A percentile compares a stretch with the other conserved stretches of the same genome.
These are phyloP conservation scores for Mastomys coucha DNA, from an alignment of 2,113 vertebrate species.

Conservation along the genomic window DNA sequence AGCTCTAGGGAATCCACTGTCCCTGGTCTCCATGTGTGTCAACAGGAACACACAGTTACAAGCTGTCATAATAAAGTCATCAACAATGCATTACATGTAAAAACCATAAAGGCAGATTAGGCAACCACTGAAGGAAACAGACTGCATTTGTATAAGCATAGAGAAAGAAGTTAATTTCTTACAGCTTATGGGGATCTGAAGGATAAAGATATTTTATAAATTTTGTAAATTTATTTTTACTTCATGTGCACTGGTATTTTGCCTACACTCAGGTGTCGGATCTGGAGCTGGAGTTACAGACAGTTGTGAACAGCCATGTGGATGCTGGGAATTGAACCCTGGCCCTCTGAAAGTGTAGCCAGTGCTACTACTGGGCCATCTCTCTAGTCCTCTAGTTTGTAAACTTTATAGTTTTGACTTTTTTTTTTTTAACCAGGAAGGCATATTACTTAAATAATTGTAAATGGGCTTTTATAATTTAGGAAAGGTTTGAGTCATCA, in stretches of 20 bases:
- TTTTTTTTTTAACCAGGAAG: background rate
- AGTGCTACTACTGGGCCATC: too few species aligned
- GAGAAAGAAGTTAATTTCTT: background rate
- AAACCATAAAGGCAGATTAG: background rate
- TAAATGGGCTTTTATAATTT: background rate
- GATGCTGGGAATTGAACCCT: too few species aligned
- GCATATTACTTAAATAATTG: background rate
- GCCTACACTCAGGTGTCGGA: too few species aligned
- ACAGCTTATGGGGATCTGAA: background rate
- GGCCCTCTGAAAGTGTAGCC: too few species aligned
- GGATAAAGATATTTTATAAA: background rate
- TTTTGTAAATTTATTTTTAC: background rate
- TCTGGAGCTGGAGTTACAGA: too few species aligned
- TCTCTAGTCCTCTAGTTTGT: background rate
- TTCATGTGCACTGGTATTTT: too few species aligned
- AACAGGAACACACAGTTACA: background rate
- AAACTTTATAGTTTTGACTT: background rate
- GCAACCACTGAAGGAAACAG: background rate
- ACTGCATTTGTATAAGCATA: background rate
- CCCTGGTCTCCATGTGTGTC: background rate
- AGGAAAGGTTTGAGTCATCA: background rate
- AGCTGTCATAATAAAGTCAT: background rate
- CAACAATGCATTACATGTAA: background rate
- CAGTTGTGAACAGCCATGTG: too few species aligned
- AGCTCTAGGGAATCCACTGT: fast-evolving